These are phyloP conservation scores for Spialia ferax DNA, from an alignment of 2,888 invertebrate genomes.

Conservation along the genomic window DNA sequence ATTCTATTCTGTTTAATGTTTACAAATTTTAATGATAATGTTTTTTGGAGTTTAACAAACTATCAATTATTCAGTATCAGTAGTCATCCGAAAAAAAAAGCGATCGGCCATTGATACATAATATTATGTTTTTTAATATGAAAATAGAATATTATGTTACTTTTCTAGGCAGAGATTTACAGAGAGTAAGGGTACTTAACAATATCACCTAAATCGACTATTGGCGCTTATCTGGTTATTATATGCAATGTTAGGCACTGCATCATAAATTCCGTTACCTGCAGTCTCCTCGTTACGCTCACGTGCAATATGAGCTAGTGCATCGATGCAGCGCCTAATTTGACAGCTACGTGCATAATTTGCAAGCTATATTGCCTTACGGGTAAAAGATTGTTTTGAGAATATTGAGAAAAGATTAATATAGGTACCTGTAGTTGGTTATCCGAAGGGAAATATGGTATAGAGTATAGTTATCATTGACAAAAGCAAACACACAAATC, in stretches of 20 bases:
- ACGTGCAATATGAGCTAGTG: slow-evolving; percentile 38
- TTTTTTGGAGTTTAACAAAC: no score
- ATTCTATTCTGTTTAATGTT: no score
- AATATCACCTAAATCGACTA: neutral
- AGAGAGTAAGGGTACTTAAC: neutral
- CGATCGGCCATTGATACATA: no score
- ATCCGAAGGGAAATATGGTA: neutral
- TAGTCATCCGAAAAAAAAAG: no score
- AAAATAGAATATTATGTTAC: no score
- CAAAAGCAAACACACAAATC: no score
- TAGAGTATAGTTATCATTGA: no score
- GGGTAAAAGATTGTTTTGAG: slow-evolving; percentile 22
- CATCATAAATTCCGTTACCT: slow-evolving; percentile 36
- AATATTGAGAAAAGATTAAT: slow-evolving; percentile 18
- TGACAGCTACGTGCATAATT: slow-evolving; percentile 40
- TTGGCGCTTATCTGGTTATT: neutral
- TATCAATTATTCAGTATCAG: no score
- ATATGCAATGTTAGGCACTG: slow-evolving; percentile 18
- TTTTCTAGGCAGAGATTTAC: no score
- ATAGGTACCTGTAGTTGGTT: neutral
- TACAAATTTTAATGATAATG: no score
- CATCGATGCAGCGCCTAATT: slow-evolving; percentile 38
- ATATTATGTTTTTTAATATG: no score
- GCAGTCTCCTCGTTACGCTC: slow-evolving; percentile 32
- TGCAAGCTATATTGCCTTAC: slow-evolving; percentile 33